Evolutionary conservation across 2,113 vertebrate genomes (phyloP), one percentile per base, ranked within the genome.

Genomic region (Oryzias melastigma): DNA sequence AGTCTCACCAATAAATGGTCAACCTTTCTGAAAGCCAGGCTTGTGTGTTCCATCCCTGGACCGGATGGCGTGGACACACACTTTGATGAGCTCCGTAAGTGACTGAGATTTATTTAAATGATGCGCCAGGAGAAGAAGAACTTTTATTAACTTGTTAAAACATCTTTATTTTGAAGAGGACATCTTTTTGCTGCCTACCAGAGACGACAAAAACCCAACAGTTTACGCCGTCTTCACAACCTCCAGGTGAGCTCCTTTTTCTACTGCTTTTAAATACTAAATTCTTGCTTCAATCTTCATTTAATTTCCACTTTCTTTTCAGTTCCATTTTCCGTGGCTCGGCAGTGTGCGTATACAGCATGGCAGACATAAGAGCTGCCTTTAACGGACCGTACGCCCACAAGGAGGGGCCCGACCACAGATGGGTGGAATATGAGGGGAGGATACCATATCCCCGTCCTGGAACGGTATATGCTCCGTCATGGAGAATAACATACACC

Each of bases 1-100:
- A 99, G 97, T 82, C 86, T 99, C 51, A 98, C 96, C 86, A 98
- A 98, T 89, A 99, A 98, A 65, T 99, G 97, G 97, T 98, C 96
- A 3, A 99, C 97, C 24, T 99, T 98, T 81, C 94, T 99, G 57
- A 99, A 99, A 86, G 94, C 96, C 62, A 92, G 96, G 49, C 87
- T 99, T 42, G 91, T 98, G 78, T 99, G 97, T 52, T 96, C 96
- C 0, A 94, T 99, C 74, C 95, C 97, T 4, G 96, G 96, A 63
- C 92, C 92, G 16, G 95, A 98, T 24, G 96, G 96, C 18, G 91
- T 96, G 44, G 95, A 98, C 73, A 98, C 97, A 18, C 92, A 96
- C 85, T 99, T 99, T 58, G 93, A 98, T 87, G 95, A 98, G 76
- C 93, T 99, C 6, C 96, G 97, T 99, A 92, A 95, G 96, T 94